These are phyloP conservation scores for Brachionus sp. DNA, from an alignment of 1,140 invertebrate species.

Conservation along the genomic window DNA sequence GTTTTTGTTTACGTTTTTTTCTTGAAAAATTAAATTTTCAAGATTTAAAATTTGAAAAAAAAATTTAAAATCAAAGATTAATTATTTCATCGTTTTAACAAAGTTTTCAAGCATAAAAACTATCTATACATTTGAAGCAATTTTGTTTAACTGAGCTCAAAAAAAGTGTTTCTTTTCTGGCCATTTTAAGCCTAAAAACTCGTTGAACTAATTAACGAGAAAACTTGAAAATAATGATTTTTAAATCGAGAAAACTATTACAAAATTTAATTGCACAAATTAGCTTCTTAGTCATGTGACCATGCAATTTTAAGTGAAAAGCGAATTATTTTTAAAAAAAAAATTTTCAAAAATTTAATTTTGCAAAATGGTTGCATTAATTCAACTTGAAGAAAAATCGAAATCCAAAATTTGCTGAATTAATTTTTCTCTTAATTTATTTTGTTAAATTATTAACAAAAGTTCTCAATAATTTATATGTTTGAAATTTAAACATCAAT, in stretches of 20 bases:
- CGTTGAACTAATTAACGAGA: background rate
- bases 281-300: background rate
- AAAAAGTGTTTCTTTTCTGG: background rate
- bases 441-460: background rate
- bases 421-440: background rate
- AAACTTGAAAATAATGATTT: conserved; percentile 8
- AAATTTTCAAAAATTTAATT: background rate
- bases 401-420: background rate
- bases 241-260: conserved; percentile 5
- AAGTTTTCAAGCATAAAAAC: background rate
- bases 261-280: background rate
- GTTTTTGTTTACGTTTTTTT: background rate
- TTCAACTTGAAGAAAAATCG: background rate
- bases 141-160: background rate
- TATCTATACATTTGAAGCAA: background rate
- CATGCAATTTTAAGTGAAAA: background rate
- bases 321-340: background rate
- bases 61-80: background rate
- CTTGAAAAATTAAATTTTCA: background rate
- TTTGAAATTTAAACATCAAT: background rate
- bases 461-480: background rate
- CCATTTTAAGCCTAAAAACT: background rate
- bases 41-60: background rate
- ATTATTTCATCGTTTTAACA: background rate
- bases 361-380: background rate